Evolutionary conservation across 1,140 invertebrate species (phyloP).

Genomic region (Anthonomus grandis): DNA sequence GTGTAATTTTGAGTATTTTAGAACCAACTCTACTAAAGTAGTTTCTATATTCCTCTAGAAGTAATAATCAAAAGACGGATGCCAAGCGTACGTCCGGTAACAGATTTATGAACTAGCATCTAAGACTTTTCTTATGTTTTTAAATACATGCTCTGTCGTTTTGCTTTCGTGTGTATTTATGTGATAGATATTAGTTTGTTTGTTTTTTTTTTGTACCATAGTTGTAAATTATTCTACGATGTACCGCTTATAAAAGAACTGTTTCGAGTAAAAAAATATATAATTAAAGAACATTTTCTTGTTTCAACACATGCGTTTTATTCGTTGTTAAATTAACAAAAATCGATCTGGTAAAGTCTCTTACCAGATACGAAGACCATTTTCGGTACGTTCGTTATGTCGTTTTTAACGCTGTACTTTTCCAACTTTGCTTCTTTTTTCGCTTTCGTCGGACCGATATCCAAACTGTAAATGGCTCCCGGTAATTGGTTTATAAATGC

Average conservation of each 20-base stretch:
- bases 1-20: too few species aligned
- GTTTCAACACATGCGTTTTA: conserved; percentile 28
- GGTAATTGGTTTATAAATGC: conserved; percentile 34
- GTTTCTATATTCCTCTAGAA: too few species aligned
- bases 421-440: conserved; percentile 26
- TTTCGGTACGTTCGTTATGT: conserved; percentile 28
- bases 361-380: conserved; percentile 34
- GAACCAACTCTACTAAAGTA: too few species aligned
- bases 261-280: conserved; percentile 25
- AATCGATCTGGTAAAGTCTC: conserved; percentile 39
- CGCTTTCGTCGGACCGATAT: conserved; percentile 33
- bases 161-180: conserved; percentile 47
- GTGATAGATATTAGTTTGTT: conserved; percentile 40
- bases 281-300: conserved; percentile 37
- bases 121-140: conserved; percentile 28
- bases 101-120: conserved; percentile 13
- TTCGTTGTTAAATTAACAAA: conserved; percentile 16
- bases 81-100: too few species aligned
- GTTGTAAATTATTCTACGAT: conserved; percentile 40
- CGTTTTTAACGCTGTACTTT: conserved; percentile 24
- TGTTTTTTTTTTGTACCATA: conserved; percentile 49
- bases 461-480: conserved; percentile 36
- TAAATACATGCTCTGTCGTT: conserved; percentile 35
- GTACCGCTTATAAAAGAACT: conserved; percentile 39
- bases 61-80: too few species aligned